Evolutionary conservation across 92 coral and sea anemone genomes (phyloP), one percentile per base, ranked within the genome.

Genomic region (Parazoanthus swiftii): DNA sequence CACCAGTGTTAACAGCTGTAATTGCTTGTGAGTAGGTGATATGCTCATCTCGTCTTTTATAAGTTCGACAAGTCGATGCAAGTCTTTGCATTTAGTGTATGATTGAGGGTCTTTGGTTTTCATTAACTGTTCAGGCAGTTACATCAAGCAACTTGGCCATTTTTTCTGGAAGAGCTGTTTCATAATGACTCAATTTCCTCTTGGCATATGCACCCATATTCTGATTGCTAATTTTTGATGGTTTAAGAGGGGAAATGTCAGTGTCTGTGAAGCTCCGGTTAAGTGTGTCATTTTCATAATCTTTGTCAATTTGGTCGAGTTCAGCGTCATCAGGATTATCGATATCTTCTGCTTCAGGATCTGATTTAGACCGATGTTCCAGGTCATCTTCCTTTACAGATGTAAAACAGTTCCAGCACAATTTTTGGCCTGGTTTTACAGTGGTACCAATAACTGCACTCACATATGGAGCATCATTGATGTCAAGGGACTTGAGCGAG

Each of bases 401-500:
- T 37, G 44, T n/a, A 80, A 80, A 48, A 48, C 85, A 80, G 50
- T 80, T 80, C 48, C 65, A 44, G 72, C 85, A 80, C 71, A 59
- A 51, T 74, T 86, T 77, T 82, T 66, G 76, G 77, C 86, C 77
- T 67, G 77, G 86, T 77, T 82, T 82, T 39, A 68, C 63, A n/a
- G 77, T 67, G 86, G 86, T 77, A 44, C 86, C 86, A 42, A 77
- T 82, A 82, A 68, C 56, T 67, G 75, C 86, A 82, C 77, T 59
- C 74, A 82, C 86, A 82, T 67, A 82, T 82, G 86, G 77, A 82
- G 86, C 86, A 37, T 67, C 86, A 82, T 68, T 77, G 20, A 82
- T 82, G 86, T 82, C 65, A 44, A 82, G 86, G 86, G 86, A 36
- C 86, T 82, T 82, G 20, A 67, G 86, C 9, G 86, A 82, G 74